Percentiles rank a stretch among this genome's conserved stretches.
Evolutionary conservation across 2,113 vertebrate genomes (phyloP).

Genomic region (Bambusicola thoracicus): DNA sequence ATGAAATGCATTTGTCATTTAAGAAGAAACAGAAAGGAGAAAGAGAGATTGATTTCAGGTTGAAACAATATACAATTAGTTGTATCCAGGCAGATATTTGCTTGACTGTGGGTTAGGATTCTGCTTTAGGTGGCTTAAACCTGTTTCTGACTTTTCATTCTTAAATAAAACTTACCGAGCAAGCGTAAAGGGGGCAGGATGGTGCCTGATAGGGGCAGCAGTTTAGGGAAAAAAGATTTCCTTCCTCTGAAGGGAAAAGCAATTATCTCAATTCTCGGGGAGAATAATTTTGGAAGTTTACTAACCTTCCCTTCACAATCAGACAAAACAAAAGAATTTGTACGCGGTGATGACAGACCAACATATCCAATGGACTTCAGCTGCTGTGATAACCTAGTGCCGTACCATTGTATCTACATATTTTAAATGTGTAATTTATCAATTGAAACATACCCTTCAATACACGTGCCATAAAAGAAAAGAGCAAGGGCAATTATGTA

Average conservation of each 20-base stretch:
- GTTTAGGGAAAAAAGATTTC: conserved; percentile 37
- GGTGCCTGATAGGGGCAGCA: conserved; percentile 10
- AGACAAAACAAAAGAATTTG: conserved; percentile 28
- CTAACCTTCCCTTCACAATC: conserved; percentile 58
- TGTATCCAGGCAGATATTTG: not conserved
- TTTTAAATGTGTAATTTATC: conserved; percentile 79
- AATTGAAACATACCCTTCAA: conserved; percentile 74
- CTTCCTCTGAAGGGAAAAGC: conserved; percentile 27
- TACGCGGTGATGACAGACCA: not conserved
- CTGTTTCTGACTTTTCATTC: not conserved
- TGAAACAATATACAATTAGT: conserved; percentile 20
- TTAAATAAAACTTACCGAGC: not conserved
- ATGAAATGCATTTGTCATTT: not conserved
- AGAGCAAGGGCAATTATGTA: conserved; percentile 76
- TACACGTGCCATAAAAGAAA: conserved; percentile 75
- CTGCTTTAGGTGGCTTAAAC: conserved; percentile 29
- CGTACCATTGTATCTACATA: conserved; percentile 70
- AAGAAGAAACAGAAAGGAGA: not conserved
- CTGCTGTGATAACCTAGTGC: conserved; percentile 49
- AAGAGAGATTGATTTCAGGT: not conserved
- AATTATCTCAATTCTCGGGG: conserved; percentile 46
- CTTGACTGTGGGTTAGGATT: conserved; percentile 13
- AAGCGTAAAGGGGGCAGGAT: not conserved
- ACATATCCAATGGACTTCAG: conserved; percentile 38
- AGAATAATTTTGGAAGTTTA: conserved; percentile 60